phyloP scores from a whole-genome alignment of 30 jellyfish, hydroid and myxozoan species.

The Aurelia sp. region DNA sequence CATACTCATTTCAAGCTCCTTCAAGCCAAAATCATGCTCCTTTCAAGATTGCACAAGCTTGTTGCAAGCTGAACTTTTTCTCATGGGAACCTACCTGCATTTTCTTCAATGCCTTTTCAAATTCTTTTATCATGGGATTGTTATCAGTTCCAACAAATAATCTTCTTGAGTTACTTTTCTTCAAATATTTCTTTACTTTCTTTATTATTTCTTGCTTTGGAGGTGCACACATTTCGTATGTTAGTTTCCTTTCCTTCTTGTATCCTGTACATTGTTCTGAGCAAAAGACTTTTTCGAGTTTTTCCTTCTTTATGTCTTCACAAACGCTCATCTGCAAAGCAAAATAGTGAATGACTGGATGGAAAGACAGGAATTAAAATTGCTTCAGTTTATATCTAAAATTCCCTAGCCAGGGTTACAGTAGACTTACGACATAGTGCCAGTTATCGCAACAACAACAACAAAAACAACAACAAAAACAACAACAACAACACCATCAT shows the following conservation, averaged over 20 bases:
- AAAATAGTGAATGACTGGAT: no score
- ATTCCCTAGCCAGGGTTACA: no score
- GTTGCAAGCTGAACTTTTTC: no score
- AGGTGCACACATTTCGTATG: conserved; percentile 95
- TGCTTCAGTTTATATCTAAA: no score
- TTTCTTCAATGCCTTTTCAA: conserved; percentile 70
- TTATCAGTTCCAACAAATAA: conserved; percentile 95
- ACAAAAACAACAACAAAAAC: no score
- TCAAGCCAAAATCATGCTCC: no score
- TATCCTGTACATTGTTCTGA: conserved; percentile 94
- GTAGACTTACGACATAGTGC: no score
- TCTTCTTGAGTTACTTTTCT: conserved; percentile 51
- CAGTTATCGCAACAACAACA: no score
- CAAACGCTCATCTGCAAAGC: conserved; percentile 66
- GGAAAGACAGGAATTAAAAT: neutral
- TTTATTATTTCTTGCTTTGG: conserved; percentile 70
- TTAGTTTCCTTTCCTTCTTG: conserved; percentile 48
- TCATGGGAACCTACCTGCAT: conserved; percentile 17
- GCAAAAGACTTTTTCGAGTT: conserved; percentile 62
- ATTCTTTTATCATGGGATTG: conserved; percentile 77
- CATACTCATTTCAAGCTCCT: no score
- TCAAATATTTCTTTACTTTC: conserved; percentile 61
- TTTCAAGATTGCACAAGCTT: no score
- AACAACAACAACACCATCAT: no score
- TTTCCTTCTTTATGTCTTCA: conserved; percentile 70